Evolutionary conservation across 1,140 invertebrate genomes (phyloP), one percentile per base, ranked within the genome.

Genomic region (Ostrea denselamellosa): DNA sequence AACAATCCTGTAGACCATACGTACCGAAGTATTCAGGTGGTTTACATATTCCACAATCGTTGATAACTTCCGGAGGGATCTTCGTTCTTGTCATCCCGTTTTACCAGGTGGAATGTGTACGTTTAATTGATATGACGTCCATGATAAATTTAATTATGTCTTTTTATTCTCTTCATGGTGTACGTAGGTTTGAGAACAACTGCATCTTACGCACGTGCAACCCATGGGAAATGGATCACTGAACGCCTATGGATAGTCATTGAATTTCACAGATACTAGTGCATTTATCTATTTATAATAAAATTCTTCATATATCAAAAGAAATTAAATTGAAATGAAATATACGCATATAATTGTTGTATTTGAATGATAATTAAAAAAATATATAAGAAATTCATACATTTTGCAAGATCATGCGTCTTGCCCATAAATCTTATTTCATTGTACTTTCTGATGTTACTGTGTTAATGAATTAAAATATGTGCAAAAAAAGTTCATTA

Each of bases 391-490:
- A 56, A 56, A 12, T 62, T 19, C n/a, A 19, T 62, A 17, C 19
- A 19, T 58, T 19, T 14, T 62, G 17, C 56, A 62, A 62, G 17
- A 62, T 19, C 56, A 62, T 62, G 17, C 17, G 17, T 17, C 7
- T n/a, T 3, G 17, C 5, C 56, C 56, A 62, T 62, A 62, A 62
- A 62, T 62, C 56, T 19, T 7, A 19, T 62, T 62, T 62, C 56
- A 62, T n/a, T 5, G 28, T 28, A 71, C 22, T 12, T 14, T 77
- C 3, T 77, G 34, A 34, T 22, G 22, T 77, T 77, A 77, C 68
- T 77, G 68, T 77, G 68, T 77, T 77, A 77, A 77, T 77, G 25
- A 77, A 77, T 77, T 77, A 77, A 28, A 77, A 77, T 77, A 25
- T 34, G 22, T 77, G 68, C n/a, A 62, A 0, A 12, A 62, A 19